Base-by-base conservation (phyloP, 2,113 vertebrate genomes). In the Chunga burmeisteri region DNA sequence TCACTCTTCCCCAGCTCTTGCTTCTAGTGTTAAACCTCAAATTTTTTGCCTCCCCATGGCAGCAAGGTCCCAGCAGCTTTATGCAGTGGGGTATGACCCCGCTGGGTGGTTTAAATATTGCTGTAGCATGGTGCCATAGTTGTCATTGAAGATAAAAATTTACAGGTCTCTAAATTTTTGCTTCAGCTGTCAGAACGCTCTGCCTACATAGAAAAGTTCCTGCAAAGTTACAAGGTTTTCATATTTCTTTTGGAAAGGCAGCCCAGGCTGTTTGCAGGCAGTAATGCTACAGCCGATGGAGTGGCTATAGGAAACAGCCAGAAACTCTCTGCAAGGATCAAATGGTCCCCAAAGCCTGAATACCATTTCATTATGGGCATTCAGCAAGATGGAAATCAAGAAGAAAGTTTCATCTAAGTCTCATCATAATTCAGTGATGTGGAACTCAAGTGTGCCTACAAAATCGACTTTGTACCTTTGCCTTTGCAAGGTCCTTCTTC, bases 401-500 rank as follows among this genome's bases (percentile, higher is more conserved):
- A 68, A 14, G 50, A 78, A 96, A 95, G 79, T 62, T 88, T 93
- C 67, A 59, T 66, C 63, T 90, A 66, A 70, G 85, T 71, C 63
- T 88, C 67, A 61, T 72, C 9, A 4, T 74, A 92, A 93, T 83
- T 92, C 79, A 94, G 63, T 78, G 85, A 90, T 77, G 66, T 94
- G 87, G 90, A 92, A 90, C 79, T 90, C 90, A 80, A 85, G 27
- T 38, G 22, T 65, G 85, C 70, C 81, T 88, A 66, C 44, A 90
- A 94, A 93, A 97, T 4, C 61, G 61, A 87, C 78, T 95, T 91
- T 72, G 46, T 68, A 82, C 70, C n/a, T 94, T 78, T 67, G 61
- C 44, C 56, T 96, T 85, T 85, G 58, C 71, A 75, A 94, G 66
- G 49, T 79, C 61, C 62, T 91, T 78, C 86, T 81, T 87, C 78